Conservation (phyloP, 2,113 vertebrate genomes). For the Oenanthe oenanthe region DNA sequence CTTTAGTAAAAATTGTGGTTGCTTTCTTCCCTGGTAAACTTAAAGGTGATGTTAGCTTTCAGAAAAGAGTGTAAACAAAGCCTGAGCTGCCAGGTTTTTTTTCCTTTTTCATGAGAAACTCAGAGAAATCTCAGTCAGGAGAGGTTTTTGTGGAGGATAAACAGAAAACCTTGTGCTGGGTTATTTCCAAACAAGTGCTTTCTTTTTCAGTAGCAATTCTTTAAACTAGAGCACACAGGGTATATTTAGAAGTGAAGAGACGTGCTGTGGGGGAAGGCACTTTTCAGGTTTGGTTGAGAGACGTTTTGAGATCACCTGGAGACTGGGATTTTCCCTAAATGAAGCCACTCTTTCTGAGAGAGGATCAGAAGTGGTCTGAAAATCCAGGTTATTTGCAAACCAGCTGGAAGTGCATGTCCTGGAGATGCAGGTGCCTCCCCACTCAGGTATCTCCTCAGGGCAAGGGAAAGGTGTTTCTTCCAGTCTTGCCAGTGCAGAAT, state of each 20-base stretch:
- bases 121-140: neutral
- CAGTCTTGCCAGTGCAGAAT: neutral
- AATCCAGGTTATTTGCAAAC: neutral
- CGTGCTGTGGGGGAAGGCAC: neutral
- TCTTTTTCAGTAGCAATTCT: neutral
- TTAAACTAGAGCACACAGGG: neutral
- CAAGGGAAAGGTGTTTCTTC: neutral
- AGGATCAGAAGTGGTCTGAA: neutral
- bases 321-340: neutral
- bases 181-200: neutral
- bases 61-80: neutral
- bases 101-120: neutral
- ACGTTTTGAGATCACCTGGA: conserved; percentile 46
- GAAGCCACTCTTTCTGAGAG: neutral
- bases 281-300: neutral
- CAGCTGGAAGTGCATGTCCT: neutral
- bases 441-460: neutral
- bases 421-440: neutral
- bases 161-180: neutral
- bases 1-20: neutral
- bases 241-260: conserved; percentile 41
- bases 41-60: neutral
- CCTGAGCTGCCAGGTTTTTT: neutral
- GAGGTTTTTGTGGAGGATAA: neutral
- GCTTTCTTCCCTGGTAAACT: neutral